Evolutionary conservation across 2,797 vertebrate species (phyloP).

Genomic region (Pseudochromis fuscus): DNA sequence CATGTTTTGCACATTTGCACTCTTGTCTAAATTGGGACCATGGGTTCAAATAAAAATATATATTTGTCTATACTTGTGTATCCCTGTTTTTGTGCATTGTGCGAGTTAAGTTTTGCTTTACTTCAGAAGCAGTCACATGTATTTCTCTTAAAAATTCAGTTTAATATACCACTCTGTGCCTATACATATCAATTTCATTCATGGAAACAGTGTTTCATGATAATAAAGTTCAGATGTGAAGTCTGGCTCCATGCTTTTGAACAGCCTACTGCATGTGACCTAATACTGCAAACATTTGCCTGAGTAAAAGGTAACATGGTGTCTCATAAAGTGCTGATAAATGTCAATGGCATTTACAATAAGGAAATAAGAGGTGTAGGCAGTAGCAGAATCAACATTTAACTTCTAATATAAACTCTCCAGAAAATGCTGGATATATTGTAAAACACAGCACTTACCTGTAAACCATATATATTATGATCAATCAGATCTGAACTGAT

Average conservation of each 20-base stretch:
- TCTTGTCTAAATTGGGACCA: constrained; percentile 19
- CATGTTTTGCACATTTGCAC: constrained; percentile 44
- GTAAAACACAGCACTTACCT: background rate
- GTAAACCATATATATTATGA: background rate
- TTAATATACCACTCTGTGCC: constrained; percentile 31
- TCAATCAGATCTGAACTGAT: background rate
- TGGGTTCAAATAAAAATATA: constrained; percentile 14
- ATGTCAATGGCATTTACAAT: constrained; percentile 35
- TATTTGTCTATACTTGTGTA: constrained; percentile 14
- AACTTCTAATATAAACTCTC: background rate
- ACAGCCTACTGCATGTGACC: constrained; percentile 67
- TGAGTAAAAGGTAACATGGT: constrained; percentile 59
- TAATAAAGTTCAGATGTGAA: constrained; percentile 78
- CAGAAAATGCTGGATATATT: background rate
- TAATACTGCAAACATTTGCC: constrained; percentile 74
- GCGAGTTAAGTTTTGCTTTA: constrained; percentile 10
- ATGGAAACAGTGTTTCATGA: constrained; percentile 63
- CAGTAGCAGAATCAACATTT: constrained; percentile 22
- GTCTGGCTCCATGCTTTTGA: constrained; percentile 61
- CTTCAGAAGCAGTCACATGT: constrained; percentile 14
- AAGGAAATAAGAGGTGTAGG: constrained; percentile 26
- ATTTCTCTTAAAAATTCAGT: constrained; percentile 39
- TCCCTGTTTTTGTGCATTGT: constrained; percentile 9
- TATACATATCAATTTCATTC: constrained; percentile 73
- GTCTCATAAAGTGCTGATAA: constrained; percentile 66